Base-by-base conservation (phyloP, 1,140 invertebrate genomes). In the Maconellicoccus hirsutus region DNA sequence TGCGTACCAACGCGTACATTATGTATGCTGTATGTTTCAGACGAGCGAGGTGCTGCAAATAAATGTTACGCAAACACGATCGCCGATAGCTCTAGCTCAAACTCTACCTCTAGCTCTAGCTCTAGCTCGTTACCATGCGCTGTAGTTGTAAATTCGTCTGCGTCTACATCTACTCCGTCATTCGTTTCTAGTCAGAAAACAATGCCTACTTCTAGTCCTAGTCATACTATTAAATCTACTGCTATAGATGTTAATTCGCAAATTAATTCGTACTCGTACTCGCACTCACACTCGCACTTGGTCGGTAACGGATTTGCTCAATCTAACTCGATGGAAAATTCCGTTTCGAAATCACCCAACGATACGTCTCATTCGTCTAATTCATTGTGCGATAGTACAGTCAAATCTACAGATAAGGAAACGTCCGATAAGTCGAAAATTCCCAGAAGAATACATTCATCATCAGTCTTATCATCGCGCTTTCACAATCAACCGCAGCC, bases 1-100 rank as follows among this genome's bases (percentile, higher is more conserved):
- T n/a, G n/a, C n/a, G n/a, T n/a, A n/a, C n/a, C n/a, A n/a, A n/a
- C n/a, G n/a, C n/a, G n/a, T n/a, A n/a, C n/a, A n/a, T n/a, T n/a
- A n/a, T n/a, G n/a, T n/a, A n/a, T n/a, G n/a, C n/a, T n/a, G n/a
- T n/a, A n/a, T n/a, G n/a, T 66, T 66, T 23, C 61, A 66, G 61
- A 66, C 61, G 61, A 66, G 25, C 14, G n/a, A 91, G 91, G 79
- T 83, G n/a, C n/a, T n/a, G 88, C 74, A 91, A 91, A 79, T 83
- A 84, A 25, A 82, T 83, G 71, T 82, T 87, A 74, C 84, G 85
- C 77, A 86, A 88, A 72, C 73, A 74, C 70, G 82, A 79, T 75
- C 79, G 78, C 21, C 29, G 22, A n/a, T n/a, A n/a, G n/a, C n/a
- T n/a, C n/a, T n/a, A n/a, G n/a, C n/a, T n/a, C n/a, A n/a, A n/a